Base-by-base conservation (phyloP, 2,113 vertebrate species). In the Sorex fumeus region DNA sequence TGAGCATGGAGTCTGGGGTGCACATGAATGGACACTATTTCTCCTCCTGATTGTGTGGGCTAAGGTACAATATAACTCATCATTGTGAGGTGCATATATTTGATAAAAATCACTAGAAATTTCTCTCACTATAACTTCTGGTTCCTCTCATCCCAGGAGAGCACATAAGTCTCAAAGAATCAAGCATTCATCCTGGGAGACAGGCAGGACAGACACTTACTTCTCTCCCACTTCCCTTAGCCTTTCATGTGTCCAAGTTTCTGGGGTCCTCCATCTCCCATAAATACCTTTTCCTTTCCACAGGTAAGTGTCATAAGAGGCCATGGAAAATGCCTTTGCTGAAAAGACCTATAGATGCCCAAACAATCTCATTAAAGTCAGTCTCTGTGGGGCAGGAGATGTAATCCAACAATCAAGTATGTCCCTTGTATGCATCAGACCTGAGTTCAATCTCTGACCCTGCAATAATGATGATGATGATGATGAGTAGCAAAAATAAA, bases 51-150 rank as follows among this genome's bases (percentile, higher is more conserved):
- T 72, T 34, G 28, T 8, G 9, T 45, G 4, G 81, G 76, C 91
- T 25, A 88, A 3, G 32, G 53, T 53, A 85, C 57, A 36, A 75
- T 76, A 36, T 82, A 30, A 8, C 10, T 34, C 62, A 36, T 7
- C 83, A 93, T 53, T 88, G n/a, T 53, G 64, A 94, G 40, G 10
- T 16, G 81, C 23, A 62, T 66, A 21, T 64, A 69, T 70, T 69
- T 47, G 90, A 81, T 5, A 89, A 95, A 69, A 32, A 69, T 21
- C 19, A 27, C 36, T 71, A 34, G 70, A 71, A 40, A 71, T 69
- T 9, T 32, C 18, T 91, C 84, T 86, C 32, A 70, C 28, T 80
- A 1, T 50, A 87, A 78, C 23, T 12, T 79, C 32, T 8, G 6
- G 43, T 30, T 21, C 2, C n/a, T 28, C 11, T 21, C 53, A 60